Evolutionary conservation across 2,113 vertebrate species (phyloP).

Genomic region (Mellivora capensis): DNA sequence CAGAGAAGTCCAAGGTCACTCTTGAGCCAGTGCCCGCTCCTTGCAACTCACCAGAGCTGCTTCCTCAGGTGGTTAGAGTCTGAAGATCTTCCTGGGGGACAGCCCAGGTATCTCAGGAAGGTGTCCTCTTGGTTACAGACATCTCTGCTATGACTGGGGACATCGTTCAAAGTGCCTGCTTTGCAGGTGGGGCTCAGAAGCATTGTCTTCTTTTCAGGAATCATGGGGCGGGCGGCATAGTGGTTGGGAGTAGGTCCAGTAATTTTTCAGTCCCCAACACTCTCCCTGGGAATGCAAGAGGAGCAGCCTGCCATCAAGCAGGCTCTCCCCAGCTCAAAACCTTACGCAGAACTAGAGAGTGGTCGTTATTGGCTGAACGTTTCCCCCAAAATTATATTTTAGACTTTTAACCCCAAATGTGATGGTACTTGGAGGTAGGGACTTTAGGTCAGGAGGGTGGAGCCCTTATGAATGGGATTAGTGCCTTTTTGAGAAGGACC

Average conservation of each 20-base stretch:
- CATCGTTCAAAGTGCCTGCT: not conserved
- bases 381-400: not conserved
- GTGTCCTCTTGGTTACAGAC: not conserved
- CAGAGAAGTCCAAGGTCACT: not conserved
- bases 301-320: not conserved
- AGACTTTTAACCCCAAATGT: not conserved
- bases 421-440: not conserved
- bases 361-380: not conserved
- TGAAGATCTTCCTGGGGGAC: not conserved
- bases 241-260: not conserved
- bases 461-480: not conserved
- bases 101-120: not conserved
- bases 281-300: not conserved
- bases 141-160: not conserved
- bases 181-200: not conserved
- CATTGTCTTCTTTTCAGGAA: not conserved
- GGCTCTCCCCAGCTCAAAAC: not conserved
- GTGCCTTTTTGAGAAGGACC: not conserved
- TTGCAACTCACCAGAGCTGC: not conserved
- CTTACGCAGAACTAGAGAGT: not conserved
- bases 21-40: not conserved
- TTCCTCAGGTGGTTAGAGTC: not conserved
- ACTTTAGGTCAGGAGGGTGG: not conserved
- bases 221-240: rapidly evolving
- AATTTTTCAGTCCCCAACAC: not conserved